A percentile compares a stretch with the other conserved stretches of the same genome.
Evolutionary conservation across 2,888 invertebrate genomes (phyloP).

Genomic region (Agonopterix heracliana): DNA sequence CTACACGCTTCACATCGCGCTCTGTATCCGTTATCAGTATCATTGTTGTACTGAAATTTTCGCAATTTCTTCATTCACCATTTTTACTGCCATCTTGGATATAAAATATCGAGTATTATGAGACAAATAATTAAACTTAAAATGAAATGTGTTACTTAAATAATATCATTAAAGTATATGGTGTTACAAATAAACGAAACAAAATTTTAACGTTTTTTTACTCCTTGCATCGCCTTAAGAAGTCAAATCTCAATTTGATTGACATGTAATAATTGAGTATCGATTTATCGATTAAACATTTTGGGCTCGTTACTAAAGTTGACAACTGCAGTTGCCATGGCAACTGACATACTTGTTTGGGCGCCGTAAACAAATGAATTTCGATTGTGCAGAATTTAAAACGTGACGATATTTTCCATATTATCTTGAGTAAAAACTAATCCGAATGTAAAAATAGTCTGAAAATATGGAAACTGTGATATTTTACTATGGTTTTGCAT

Average conservation of each 20-base stretch:
- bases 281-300: slow-evolving; percentile 44
- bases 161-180: not conserved
- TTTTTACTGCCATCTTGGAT: too few species aligned
- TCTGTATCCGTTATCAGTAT: too few species aligned
- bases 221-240: not conserved
- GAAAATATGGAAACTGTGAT: slow-evolving; percentile 39
- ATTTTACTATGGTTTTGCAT: slow-evolving; percentile 31
- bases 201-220: not conserved
- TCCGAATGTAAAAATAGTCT: slow-evolving; percentile 18
- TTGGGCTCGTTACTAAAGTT: slow-evolving; percentile 42
- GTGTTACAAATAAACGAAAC: not conserved
- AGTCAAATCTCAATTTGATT: not conserved
- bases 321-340: slow-evolving; percentile 51
- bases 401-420: slow-evolving; percentile 37
- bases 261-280: slow-evolving; percentile 14
- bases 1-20: too few species aligned
- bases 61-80: too few species aligned
- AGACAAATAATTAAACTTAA: not conserved
- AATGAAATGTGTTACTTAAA: not conserved
- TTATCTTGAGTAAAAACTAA: slow-evolving; percentile 24
- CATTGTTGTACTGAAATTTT: too few species aligned
- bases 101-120: not conserved
- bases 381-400: slow-evolving; percentile 40
- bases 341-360: slow-evolving; percentile 54
- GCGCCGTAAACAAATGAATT: slow-evolving; percentile 69